Percentiles rank a stretch among this genome's conserved stretches.
These are phyloP conservation scores for Scaptomyza flava DNA, from an alignment of 2,888 invertebrate genomes.

Conservation along the genomic window DNA sequence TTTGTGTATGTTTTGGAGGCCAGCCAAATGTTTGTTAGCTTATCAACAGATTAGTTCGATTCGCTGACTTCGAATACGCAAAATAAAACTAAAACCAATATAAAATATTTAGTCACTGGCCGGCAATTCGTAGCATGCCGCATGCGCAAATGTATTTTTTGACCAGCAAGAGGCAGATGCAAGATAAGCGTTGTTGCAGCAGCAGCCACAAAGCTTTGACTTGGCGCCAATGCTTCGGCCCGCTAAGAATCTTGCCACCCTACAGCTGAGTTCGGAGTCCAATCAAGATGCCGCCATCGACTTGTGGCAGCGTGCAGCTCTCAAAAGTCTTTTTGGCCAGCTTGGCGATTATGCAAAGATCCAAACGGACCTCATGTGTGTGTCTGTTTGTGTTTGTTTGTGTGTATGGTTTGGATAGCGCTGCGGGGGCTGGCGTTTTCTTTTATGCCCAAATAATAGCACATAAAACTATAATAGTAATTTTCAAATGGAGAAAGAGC, in stretches of 20 bases:
- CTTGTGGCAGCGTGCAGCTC: constrained; percentile 34
- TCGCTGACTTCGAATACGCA: constrained; percentile 54
- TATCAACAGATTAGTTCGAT: constrained; percentile 68
- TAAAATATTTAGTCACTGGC: constrained; percentile 15
- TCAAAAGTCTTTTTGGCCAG: constrained; percentile 46
- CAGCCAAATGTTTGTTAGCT: constrained; percentile 61
- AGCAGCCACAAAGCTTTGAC: constrained; percentile 29
- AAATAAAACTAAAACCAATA: background rate
- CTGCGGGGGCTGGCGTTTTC: constrained; percentile 74
- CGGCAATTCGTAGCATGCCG: constrained; percentile 42
- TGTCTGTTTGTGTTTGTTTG: constrained; percentile 41
- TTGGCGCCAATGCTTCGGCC: constrained; percentile 46
- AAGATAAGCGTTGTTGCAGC: constrained; percentile 48
- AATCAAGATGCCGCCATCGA: constrained; percentile 72
- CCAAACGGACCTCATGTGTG: constrained; percentile 48
- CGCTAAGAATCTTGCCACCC: constrained; percentile 60
- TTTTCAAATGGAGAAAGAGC: constrained; percentile 76
- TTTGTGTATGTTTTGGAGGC: constrained; percentile 45
- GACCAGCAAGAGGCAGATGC: constrained; percentile 50
- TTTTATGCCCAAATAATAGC: constrained; percentile 77
- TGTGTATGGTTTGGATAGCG: constrained; percentile 59
- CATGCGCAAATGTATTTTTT: constrained; percentile 42
- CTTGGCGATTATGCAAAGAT: constrained; percentile 70
- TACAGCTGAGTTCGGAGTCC: constrained; percentile 54
- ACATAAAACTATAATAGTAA: constrained; percentile 80